Percentiles rank a stretch among this genome's conserved stretches.
Conservation (phyloP, 2,888 invertebrate species). For the Cosmopolites sordidus region DNA sequence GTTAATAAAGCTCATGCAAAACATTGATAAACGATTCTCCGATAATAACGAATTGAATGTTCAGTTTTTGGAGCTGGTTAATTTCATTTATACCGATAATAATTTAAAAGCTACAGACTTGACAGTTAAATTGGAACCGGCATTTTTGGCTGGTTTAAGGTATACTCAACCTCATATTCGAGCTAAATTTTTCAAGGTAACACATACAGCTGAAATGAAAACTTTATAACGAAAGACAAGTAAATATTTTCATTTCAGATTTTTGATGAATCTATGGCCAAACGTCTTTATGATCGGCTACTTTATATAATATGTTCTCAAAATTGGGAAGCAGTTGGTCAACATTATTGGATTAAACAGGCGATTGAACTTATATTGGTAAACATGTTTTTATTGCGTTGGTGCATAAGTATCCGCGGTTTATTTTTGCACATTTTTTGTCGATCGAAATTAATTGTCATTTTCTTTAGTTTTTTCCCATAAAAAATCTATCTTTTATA, state of each 20-base stretch:
- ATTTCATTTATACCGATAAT: constrained; percentile 85
- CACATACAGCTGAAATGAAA: neutral
- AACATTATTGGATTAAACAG: constrained; percentile 97
- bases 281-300: constrained; percentile 79
- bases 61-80: constrained; percentile 87
- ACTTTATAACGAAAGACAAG: neutral
- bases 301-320: constrained; percentile 94
- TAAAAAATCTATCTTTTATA: too few species aligned
- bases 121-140: constrained; percentile 89
- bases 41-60: constrained; percentile 85
- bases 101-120: constrained; percentile 81
- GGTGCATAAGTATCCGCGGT: too few species aligned
- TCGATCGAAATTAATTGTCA: too few species aligned
- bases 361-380: constrained; percentile 82
- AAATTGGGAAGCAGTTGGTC: constrained; percentile 95
- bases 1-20: constrained; percentile 90
- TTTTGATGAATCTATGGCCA: constrained; percentile 82
- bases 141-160: constrained; percentile 85
- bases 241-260: neutral
- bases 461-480: too few species aligned
- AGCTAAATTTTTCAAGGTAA: constrained; percentile 88
- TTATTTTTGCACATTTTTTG: too few species aligned
- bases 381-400: too few species aligned
- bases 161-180: constrained; percentile 85
- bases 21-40: constrained; percentile 85